Evolutionary conservation across 1,140 invertebrate genomes (phyloP), one percentile per base, ranked within the genome.

Genomic region (Drosophila malerkotliana): DNA sequence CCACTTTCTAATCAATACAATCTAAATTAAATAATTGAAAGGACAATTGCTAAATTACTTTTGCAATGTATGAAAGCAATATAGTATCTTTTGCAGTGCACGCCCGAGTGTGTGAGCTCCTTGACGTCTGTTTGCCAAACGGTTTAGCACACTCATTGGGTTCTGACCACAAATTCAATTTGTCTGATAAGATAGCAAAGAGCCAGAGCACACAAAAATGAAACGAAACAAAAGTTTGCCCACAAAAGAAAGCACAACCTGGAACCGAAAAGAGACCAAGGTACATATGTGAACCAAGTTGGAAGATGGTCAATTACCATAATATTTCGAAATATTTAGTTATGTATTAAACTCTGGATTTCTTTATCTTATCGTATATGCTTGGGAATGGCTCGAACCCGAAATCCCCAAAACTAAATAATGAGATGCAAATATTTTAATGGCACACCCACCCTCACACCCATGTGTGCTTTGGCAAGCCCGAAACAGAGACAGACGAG

Each of bases 381-480:
- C 14, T 55, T 15, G 18, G 34, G 37, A 30, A 15, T 37, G 6
- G 8, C 64, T 18, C 4, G 2, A 47, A 30, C 32, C 39, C 30
- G n/a, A 39, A 30, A 32, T 18, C 18, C 51, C 32, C 32, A 69
- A 57, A 77, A 88, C 72, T 88, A 85, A 88, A 88, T 88, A 88
- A 87, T 87, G 83, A 87, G 76, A 71, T 74, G 75, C 67, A 88
- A 88, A 88, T 79, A 88, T 88, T 88, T 88, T 88, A 88, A 88
- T 88, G 83, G 67, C 72, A 77, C 71, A 72, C 57, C 14, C 62
- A 41, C 53, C 51, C 34, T 32, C 57, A 15, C 32, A 45, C 55
- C 64, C 45, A 54, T 14, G 28, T 30, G 26, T 37, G 34, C 34
- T 12, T 37, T 12, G 8, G 55, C 58, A 28, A 44, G 21, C 52